phyloP scores from a whole-genome alignment of 2,113 vertebrate genomes.

The Alligator mississippiensis region DNA sequence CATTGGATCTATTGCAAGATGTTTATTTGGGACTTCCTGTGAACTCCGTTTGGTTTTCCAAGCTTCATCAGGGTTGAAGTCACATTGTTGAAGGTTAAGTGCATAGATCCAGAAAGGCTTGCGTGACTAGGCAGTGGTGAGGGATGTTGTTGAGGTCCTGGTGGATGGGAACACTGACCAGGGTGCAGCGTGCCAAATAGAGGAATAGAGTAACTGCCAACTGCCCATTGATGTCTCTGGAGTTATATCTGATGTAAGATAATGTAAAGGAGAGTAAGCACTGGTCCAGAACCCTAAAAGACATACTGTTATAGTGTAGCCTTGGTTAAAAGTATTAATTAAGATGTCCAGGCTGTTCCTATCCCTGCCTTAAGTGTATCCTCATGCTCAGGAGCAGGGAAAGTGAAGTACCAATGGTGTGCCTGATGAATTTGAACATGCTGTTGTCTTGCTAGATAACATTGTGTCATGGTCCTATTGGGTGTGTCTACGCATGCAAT shows the following conservation, averaged over 20 bases:
- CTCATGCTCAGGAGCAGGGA: not conserved
- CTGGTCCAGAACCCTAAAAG: not conserved
- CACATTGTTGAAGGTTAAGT: too few species aligned
- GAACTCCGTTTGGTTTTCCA: too few species aligned
- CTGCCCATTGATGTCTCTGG: not conserved
- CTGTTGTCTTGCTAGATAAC: not conserved
- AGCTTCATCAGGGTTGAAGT: too few species aligned
- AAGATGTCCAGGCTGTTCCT: not conserved
- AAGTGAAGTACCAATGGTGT: not conserved
- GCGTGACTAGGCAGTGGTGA: too few species aligned
- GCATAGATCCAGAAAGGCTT: too few species aligned
- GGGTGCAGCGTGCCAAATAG: not conserved
- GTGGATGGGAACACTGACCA: not conserved
- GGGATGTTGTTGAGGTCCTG: too few species aligned
- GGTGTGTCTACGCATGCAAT: not conserved
- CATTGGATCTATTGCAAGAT: too few species aligned
- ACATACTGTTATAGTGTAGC: not conserved
- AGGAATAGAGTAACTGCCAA: not conserved
- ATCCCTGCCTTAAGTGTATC: not conserved
- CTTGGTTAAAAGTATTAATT: not conserved
- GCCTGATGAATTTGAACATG: not conserved
- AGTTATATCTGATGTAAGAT: not conserved
- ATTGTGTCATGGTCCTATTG: not conserved
- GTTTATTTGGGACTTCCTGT: too few species aligned
- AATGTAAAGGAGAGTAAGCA: not conserved